These are phyloP conservation scores for Amorpha juglandis DNA, from an alignment of 2,888 invertebrate genomes.

Conservation along the genomic window DNA sequence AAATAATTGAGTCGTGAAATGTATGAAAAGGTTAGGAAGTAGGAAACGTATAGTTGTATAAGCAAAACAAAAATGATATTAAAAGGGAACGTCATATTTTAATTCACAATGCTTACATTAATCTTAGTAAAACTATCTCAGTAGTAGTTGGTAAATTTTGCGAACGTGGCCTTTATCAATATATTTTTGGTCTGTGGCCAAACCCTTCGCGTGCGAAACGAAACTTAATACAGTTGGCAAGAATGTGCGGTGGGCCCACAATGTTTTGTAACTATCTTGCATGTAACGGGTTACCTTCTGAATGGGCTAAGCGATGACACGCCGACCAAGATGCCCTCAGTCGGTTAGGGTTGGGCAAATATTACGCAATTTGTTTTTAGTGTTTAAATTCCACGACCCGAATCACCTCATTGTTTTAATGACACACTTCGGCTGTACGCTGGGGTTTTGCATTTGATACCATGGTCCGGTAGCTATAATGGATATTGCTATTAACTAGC, in stretches of 20 bases:
- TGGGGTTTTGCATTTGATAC: neutral
- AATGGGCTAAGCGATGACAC: slow-evolving; percentile 19
- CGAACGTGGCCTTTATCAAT: too few relatives aligned
- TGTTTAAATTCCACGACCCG: neutral
- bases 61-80: too few relatives aligned
- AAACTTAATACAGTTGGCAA: slow-evolving; percentile 58
- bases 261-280: slow-evolving; percentile 17
- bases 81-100: too few relatives aligned
- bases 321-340: slow-evolving; percentile 4
- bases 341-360: slow-evolving; percentile 18
- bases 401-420: neutral
- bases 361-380: slow-evolving; percentile 21
- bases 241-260: slow-evolving; percentile 56
- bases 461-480: neutral
- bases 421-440: neutral
- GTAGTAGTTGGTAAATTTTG: too few relatives aligned
- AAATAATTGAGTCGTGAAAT: too few relatives aligned
- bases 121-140: too few relatives aligned
- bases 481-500: neutral
- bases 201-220: slow-evolving; percentile 56
- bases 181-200: neutral
- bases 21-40: too few relatives aligned
- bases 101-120: too few relatives aligned
- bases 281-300: slow-evolving; percentile 14
- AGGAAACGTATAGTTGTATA: too few relatives aligned